Percentiles rank a stretch among this genome's conserved stretches.
Evolutionary conservation across 2,888 invertebrate species (phyloP).

Genomic region (Troides aeacus): DNA sequence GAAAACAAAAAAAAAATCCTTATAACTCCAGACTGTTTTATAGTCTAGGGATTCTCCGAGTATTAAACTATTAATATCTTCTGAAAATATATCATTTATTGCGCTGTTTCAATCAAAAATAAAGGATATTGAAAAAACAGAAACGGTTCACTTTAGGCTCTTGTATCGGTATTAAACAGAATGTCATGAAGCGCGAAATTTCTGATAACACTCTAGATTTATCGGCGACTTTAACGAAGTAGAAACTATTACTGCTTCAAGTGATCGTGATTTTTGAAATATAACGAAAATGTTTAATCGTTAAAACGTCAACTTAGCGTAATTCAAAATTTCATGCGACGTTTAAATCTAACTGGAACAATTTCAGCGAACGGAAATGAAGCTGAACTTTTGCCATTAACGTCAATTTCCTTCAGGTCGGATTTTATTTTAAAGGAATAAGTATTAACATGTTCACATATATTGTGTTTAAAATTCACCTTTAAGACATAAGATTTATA

Average conservation of each 20-base stretch:
- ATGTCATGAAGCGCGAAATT: not conserved
- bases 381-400: constrained; percentile 16
- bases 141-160: too few relatives aligned
- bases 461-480: not conserved
- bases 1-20: constrained; percentile 12
- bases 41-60: not conserved
- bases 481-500: too few relatives aligned
- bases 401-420: constrained; percentile 10
- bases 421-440: not conserved
- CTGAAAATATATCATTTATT: not conserved
- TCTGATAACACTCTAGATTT: not conserved
- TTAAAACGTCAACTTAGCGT: constrained; percentile 12
- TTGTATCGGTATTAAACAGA: too few relatives aligned
- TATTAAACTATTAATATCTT: not conserved
- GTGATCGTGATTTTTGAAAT: not conserved
- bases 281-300: not conserved
- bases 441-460: not conserved
- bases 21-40: constrained; percentile 7
- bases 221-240: too few relatives aligned
- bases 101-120: not conserved
- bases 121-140: not conserved
- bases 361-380: constrained; percentile 16
- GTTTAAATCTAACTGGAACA: constrained; percentile 13
- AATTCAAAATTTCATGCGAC: constrained; percentile 7
- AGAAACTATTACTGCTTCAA: not conserved